Evolutionary conservation across 2,797 vertebrate species (phyloP).

Genomic region (Trichosurus vulpecula): DNA sequence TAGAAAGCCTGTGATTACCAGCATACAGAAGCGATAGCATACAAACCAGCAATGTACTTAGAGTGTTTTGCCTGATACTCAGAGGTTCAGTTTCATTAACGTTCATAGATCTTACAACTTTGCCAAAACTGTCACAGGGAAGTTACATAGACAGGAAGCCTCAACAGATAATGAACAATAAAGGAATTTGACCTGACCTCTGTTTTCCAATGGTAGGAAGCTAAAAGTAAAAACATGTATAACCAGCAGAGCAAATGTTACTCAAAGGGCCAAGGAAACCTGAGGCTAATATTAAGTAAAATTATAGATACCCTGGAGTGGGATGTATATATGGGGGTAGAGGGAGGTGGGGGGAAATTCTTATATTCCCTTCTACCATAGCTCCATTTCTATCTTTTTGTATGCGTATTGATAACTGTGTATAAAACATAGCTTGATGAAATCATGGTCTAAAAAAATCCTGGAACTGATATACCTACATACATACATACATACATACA

Average conservation of each 20-base stretch:
- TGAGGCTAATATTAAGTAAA: neutral
- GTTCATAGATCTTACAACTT: constrained; percentile 38
- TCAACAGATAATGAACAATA: constrained; percentile 34
- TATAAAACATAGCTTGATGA: neutral
- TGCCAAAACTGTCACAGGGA: constrained; percentile 16
- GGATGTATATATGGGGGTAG: neutral
- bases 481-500: too few species aligned
- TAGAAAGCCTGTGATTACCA: neutral
- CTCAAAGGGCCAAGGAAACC: neutral
- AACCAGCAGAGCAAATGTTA: neutral
- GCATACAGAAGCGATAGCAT: constrained; percentile 36
- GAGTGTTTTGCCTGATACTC: constrained; percentile 13
- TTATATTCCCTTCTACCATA: neutral
- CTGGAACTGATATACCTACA: neutral
- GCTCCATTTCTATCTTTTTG: neutral
- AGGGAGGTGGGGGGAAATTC: neutral
- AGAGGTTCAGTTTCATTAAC: constrained; percentile 1
- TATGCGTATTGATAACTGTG: neutral
- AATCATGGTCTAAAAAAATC: neutral
- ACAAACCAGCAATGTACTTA: constrained; percentile 8
- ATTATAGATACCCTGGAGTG: neutral
- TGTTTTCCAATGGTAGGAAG: neutral
- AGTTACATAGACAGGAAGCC: constrained; percentile 35
- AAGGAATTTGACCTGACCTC: constrained; percentile 14
- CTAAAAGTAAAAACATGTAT: neutral